Evolutionary conservation across 2,888 invertebrate genomes (phyloP), one percentile per base, ranked within the genome.

Genomic region (Emmelina monodactyla): DNA sequence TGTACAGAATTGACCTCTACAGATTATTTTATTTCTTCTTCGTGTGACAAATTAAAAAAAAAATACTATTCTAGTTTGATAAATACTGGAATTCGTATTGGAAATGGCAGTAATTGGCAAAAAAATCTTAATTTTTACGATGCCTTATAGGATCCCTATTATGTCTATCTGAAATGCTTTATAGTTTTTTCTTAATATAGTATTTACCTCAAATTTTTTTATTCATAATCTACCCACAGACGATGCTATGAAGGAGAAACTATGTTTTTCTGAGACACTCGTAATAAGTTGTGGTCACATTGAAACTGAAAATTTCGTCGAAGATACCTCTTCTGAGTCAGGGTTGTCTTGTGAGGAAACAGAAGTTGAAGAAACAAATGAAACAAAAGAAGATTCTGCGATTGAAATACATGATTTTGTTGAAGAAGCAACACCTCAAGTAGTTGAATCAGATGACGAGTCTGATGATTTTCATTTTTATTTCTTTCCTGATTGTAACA

Each of bases 201-300:
- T n/a, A n/a, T n/a, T n/a, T n/a, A n/a, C n/a, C n/a, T n/a, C n/a
- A n/a, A n/a, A n/a, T n/a, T n/a, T n/a, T n/a, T n/a, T n/a, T n/a
- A n/a, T n/a, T n/a, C n/a, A n/a, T n/a, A n/a, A n/a, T n/a, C n/a
- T n/a, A n/a, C 11, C 11, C n/a, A 11, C 25, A 25, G 25, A 25
- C n/a, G 69, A 79, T 28, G 52, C 58, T 19, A 44, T 80, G 16
- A 82, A 81, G 47, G 56, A 72, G 43, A 58, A 76, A 42, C 45
- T 85, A 45, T 70, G 80, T 46, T 85, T 85, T 51, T 69, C 70
- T 14, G 85, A 85, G 61, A 71, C 73, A 3, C 53, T 85, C 31
- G 49, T 85, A 32, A 65, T 85, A 33, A 82, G 83, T 50, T 81
- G 78, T 45, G 67, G 81, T 6, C 75, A 82, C 45, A 52, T 57